phyloP scores from a whole-genome alignment of 1,140 invertebrate genomes.

The Aphelenchoides fujianensis region DNA sequence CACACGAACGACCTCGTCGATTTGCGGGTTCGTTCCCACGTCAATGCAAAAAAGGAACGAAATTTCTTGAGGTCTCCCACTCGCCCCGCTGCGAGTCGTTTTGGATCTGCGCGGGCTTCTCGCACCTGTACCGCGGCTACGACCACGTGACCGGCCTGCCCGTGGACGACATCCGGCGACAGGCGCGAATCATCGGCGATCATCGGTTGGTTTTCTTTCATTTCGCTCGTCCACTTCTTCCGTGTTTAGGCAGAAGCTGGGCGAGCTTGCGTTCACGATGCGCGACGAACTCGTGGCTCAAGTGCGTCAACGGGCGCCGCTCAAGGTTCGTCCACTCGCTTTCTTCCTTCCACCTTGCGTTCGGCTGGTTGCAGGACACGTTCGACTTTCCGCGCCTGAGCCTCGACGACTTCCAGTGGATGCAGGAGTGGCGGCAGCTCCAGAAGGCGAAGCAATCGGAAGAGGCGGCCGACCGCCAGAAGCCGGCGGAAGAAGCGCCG shows the following conservation, averaged over 20 bases:
- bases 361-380: too few relatives aligned
- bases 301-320: slow-evolving; percentile 32
- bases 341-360: too few relatives aligned
- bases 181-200: slow-evolving; percentile 16
- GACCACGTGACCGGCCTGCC: too few relatives aligned
- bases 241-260: slow-evolving; percentile 53
- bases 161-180: background rate
- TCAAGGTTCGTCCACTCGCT: too few relatives aligned
- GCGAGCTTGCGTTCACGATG: slow-evolving; percentile 55
- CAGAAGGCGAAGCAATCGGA: too few relatives aligned
- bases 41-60: background rate
- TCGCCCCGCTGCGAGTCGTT: slow-evolving; percentile 7
- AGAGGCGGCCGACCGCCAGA: too few relatives aligned
- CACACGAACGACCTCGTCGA: slow-evolving; percentile 27
- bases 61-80: background rate
- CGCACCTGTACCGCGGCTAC: background rate
- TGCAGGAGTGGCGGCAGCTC: too few relatives aligned
- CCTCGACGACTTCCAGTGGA: too few relatives aligned
- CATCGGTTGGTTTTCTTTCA: slow-evolving; percentile 34
- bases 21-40: background rate
- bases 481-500: too few relatives aligned
- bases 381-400: too few relatives aligned
- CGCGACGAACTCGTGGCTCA: slow-evolving; percentile 53
- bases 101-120: background rate
- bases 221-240: slow-evolving; percentile 18